Base-by-base conservation (phyloP, 2,113 vertebrate genomes). In the Petroica traversi region DNA sequence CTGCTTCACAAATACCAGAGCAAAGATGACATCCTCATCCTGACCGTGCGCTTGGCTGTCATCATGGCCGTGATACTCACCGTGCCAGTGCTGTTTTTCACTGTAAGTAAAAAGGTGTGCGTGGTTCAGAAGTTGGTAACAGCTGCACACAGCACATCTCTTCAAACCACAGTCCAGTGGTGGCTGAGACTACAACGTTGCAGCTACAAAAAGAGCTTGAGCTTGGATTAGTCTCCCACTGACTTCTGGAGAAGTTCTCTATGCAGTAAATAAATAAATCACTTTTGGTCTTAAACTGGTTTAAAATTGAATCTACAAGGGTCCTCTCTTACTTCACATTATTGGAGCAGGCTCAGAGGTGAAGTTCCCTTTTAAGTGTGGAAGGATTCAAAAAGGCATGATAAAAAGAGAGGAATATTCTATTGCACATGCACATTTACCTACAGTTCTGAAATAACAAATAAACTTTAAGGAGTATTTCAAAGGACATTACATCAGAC, bases 81-180 rank as follows among this genome's bases (percentile, higher is more conserved):
- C 0, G 98, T 98, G 43, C 98, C 98, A 0, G 98, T 98, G 78
- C 92, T 98, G 11, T 98, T 98, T 88, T 98, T 98, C 97, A 98
- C 98, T 24, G 98, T 98, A 95, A 98, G 98, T 98, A 61, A 55
- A 76, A 57, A 52, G 11, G 58, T 40, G 43, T 38, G 5, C 31
- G 1, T 0, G 2, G 14, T 74, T 88, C 91, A 57, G 67, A 77
- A 86, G 54, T 31, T 3, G 1, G 11, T 29, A 52, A 36, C 7
- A 7, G 59, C 38, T 69, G n/a, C 31, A 29, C 31, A 11, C 1
- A 0, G 31, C 6, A 10, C 11, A 1, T 36, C 64, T 46, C 64
- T 88, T 75, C 61, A 80, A 85, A 78, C 16, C 66, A 20, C 14
- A 33, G 41, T 57, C 63, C 45, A 55, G 28, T 36, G 51, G 16